Evolutionary conservation across 2,113 vertebrate genomes (phyloP).

Genomic region (Rousettus leschenaultii): DNA sequence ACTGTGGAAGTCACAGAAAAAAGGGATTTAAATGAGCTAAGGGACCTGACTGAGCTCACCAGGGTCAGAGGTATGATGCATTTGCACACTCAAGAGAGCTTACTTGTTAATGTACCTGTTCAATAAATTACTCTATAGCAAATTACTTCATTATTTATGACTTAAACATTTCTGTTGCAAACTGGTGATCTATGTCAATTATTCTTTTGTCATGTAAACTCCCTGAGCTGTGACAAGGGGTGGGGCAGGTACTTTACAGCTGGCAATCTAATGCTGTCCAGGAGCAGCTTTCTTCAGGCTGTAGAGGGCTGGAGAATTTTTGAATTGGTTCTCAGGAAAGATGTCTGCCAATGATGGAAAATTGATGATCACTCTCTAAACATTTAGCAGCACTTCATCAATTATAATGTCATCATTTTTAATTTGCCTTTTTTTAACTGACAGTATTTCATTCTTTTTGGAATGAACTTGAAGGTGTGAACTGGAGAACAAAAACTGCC

Average conservation of each 20-base stretch:
- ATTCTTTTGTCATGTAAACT: constrained; percentile 56
- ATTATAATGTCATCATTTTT: not conserved
- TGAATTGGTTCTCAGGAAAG: not conserved
- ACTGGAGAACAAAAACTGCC: not conserved
- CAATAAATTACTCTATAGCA: constrained; percentile 42
- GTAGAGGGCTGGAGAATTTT: not conserved
- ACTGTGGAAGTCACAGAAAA: not conserved
- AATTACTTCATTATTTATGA: constrained; percentile 66
- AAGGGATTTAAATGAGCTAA: not conserved
- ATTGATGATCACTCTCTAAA: constrained; percentile 29
- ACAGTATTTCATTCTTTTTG: not conserved
- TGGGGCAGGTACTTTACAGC: not conserved
- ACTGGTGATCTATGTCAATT: constrained; percentile 59
- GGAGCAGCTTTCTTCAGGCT: not conserved
- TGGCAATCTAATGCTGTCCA: not conserved
- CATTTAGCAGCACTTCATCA: not conserved
- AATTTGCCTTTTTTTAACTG: constrained; percentile 28
- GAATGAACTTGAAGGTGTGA: not conserved
- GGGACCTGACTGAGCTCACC: not conserved
- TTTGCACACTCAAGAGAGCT: not conserved
- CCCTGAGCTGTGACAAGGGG: constrained; percentile 25
- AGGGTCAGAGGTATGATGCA: not conserved
- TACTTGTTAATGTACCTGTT: constrained; percentile 39
- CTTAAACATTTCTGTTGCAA: constrained; percentile 31
- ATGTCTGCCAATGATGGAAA: not conserved